Evolutionary conservation across 2,113 vertebrate genomes (phyloP), one percentile per base, ranked within the genome.

Genomic region (Trichechus manatus): DNA sequence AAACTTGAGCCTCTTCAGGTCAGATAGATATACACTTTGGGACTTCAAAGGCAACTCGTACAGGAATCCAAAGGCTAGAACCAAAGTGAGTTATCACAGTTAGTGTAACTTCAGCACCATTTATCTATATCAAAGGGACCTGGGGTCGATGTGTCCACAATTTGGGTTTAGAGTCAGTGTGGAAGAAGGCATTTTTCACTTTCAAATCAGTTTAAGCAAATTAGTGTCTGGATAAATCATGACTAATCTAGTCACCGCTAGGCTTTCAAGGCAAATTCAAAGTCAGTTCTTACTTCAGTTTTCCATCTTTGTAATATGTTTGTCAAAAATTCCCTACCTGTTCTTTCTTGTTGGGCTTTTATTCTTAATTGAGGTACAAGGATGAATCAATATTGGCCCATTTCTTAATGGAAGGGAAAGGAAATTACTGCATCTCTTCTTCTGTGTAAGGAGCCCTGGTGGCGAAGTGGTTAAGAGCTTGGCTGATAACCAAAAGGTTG

Each of bases 181-280:
- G 74, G 66, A 89, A 86, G 75, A 80, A 95, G 68, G 77, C 25
- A 29, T 56, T 91, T 89, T 75, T 75, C 79, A 96, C 63, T 95
- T 96, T 87, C 68, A 91, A 87, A 91, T 93, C 42, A 72, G 14
- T 63, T 74, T 89, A 89, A 78, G 56, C 59, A 94, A 84, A 87
- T 85, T 87, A 63, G 44, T 93, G 3, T 83, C 75, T 85, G 77
- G n/a, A 42, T 75, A 83, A 92, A 89, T 86, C 75, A 78, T 63
- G 47, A 74, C 31, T 72, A 79, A 92, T 77, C 42, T 93, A 9
- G n/a, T 39, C 39, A 39, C 94, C 72, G 56, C 70, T 77, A 61
- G 68, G 23, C 9, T 97, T 93, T 94, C 89, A 93, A 91, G 74
- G 89, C 39, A 97, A 78, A 79, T 86, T 84, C 75, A 39, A 87